Percentiles rank a stretch among this genome's conserved stretches.
Evolutionary conservation across 37 sponge, comb jelly and placozoan genomes (phyloP).

Genomic region (Mnemiopsis leidyi): DNA sequence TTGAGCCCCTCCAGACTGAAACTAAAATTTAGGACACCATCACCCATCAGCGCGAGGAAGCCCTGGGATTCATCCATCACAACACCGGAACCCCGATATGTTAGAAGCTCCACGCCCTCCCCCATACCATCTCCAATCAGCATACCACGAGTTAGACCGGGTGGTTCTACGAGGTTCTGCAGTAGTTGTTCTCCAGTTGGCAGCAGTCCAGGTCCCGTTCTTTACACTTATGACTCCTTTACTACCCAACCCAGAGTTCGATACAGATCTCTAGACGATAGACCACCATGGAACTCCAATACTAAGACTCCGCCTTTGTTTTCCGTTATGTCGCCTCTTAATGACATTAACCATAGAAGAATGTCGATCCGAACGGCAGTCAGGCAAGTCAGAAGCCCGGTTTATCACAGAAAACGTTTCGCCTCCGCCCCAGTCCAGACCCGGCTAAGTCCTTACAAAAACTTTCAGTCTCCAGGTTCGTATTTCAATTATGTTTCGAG

Average conservation of each 20-base stretch:
- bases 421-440: not conserved
- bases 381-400: not conserved
- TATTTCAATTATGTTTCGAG: not conserved
- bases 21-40: not conserved
- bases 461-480: not conserved
- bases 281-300: not conserved
- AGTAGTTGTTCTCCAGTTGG: not conserved
- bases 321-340: not conserved
- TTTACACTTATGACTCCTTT: not conserved
- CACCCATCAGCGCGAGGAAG: not conserved
- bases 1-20: not conserved
- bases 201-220: not conserved
- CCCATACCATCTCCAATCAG: not conserved
- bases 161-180: not conserved
- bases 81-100: not conserved
- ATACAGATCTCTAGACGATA: not conserved
- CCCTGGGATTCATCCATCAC: slow-evolving; percentile 8
- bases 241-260: not conserved
- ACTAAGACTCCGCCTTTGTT: not conserved
- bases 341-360: not conserved
- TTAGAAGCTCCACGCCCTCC: not conserved
- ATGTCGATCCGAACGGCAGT: not conserved
- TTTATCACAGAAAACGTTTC: not conserved
- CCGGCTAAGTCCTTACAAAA: not conserved
- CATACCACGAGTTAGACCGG: not conserved